Conservation (phyloP, 2,113 vertebrate species). For the Cranoglanis bouderius region DNA sequence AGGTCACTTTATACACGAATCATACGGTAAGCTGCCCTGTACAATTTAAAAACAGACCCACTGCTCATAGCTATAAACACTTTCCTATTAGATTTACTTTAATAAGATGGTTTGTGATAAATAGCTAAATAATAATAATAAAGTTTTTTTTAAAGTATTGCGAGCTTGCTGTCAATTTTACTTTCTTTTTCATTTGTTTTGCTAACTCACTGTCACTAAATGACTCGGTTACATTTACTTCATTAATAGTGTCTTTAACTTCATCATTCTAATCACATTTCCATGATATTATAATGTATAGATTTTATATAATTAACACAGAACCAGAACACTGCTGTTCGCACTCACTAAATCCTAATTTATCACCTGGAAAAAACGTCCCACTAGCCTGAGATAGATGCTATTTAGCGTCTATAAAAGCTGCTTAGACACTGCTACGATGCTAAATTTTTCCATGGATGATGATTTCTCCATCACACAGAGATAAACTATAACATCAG, state of each 20-base stretch:
- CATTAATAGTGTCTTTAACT: neutral
- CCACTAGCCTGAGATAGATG: neutral
- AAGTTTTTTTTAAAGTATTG: too few relatives aligned
- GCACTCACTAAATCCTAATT: neutral
- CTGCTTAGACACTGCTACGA: neutral
- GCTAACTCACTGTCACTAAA: neutral
- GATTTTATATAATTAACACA: neutral
- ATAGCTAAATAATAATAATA: neutral
- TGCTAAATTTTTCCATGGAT: neutral
- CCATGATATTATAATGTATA: neutral
- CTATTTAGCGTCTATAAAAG: neutral
- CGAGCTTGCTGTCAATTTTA: neutral
- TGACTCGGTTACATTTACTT: neutral
- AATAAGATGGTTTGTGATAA: neutral
- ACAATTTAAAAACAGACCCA: neutral
- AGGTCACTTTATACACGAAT: neutral
- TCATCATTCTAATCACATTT: neutral
- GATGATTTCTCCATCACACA: neutral
- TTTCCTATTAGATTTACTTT: neutral
- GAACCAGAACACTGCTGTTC: neutral
- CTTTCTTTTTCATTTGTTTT: neutral
- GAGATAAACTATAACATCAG: neutral
- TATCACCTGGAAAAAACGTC: neutral
- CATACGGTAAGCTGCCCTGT: too few relatives aligned
- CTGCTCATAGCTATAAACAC: neutral